Evolutionary conservation across 2,113 vertebrate species (phyloP).

Genomic region (Pachyramphus minor): DNA sequence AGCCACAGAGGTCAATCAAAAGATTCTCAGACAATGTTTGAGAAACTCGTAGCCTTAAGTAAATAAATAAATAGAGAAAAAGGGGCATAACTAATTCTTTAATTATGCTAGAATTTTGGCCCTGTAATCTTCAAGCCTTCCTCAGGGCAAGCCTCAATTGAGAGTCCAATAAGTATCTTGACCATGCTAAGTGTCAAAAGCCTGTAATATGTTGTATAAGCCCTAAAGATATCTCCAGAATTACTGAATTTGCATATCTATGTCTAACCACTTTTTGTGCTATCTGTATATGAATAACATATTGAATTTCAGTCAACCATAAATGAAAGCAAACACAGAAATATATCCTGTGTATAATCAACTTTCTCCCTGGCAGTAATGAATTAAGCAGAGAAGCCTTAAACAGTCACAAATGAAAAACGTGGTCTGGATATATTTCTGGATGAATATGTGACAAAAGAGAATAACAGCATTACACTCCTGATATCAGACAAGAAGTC

Average conservation of each 20-base stretch:
- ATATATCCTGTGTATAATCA: background rate
- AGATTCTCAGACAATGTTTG: background rate
- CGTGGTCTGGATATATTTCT: background rate
- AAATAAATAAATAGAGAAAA: background rate
- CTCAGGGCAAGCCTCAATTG: background rate
- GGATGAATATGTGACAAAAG: background rate
- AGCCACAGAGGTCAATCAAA: background rate
- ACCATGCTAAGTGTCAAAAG: background rate
- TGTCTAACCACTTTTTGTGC: background rate
- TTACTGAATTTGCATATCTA: background rate
- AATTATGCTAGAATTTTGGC: background rate
- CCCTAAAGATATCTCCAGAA: background rate
- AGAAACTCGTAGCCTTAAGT: background rate
- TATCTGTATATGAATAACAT: background rate
- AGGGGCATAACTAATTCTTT: background rate
- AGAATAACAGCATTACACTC: background rate
- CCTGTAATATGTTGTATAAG: background rate
- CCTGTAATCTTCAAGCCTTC: background rate
- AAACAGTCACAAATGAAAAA: background rate
- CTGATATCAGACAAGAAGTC: background rate
- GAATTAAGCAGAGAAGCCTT: background rate
- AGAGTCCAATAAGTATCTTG: background rate
- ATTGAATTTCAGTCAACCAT: background rate
- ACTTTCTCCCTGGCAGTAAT: background rate
- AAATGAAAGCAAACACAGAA: background rate